phyloP scores from a whole-genome alignment of 2,797 vertebrate genomes.

The Pseudomugil gertrudae region DNA sequence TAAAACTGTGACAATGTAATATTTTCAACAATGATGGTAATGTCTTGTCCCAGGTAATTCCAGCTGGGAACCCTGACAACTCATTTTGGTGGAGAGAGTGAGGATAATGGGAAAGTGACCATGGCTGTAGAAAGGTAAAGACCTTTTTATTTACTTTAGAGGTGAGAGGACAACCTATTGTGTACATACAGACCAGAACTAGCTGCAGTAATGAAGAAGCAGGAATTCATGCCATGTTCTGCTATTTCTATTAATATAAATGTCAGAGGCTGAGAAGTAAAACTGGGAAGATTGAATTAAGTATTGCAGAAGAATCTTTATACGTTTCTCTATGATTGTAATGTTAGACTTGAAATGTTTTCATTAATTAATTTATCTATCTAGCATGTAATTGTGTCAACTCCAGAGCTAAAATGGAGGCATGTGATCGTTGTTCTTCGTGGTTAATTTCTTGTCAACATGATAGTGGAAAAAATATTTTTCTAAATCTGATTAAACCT shows the following conservation, averaged over 20 bases:
- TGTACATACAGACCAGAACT: constrained; percentile 37
- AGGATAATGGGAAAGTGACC: constrained; percentile 72
- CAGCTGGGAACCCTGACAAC: constrained; percentile 53
- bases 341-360: constrained; percentile 5
- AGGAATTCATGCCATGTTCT: constrained; percentile 41
- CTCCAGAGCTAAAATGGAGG: neutral
- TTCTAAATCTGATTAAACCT: neutral
- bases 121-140: constrained; percentile 54
- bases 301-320: neutral
- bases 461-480: neutral
- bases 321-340: neutral
- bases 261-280: constrained; percentile 22
- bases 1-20: constrained; percentile 68
- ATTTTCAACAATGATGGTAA: constrained; percentile 63
- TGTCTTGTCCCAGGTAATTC: constrained; percentile 70
- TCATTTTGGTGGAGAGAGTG: constrained; percentile 55
- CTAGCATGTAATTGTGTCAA: neutral
- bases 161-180: constrained; percentile 54
- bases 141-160: constrained; percentile 70
- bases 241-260: constrained; percentile 51
- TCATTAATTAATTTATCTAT: neutral
- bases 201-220: constrained; percentile 57
- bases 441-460: neutral
- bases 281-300: constrained; percentile 23
- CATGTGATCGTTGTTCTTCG: neutral